Evolutionary conservation across 2,113 vertebrate genomes (phyloP).

Genomic region (Ardeotis arabs): DNA sequence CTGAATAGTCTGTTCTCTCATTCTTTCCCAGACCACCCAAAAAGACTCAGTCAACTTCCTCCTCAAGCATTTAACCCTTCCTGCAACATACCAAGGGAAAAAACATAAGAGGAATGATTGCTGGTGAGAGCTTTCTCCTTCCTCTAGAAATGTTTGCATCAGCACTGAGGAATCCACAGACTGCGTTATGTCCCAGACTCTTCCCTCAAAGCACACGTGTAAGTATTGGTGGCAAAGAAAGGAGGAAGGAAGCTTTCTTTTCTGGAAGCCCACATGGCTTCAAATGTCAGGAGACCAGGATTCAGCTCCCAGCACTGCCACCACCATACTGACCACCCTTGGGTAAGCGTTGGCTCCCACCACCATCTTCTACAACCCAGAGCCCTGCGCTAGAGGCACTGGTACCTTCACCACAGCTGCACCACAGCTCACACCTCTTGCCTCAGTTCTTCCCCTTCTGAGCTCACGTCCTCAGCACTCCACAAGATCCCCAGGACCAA

Average conservation of each 20-base stretch:
- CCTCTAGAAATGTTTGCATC: neutral
- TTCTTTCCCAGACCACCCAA: slow-evolving; percentile 56
- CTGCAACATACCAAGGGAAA: neutral
- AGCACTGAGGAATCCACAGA: neutral
- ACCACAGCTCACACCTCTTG: neutral
- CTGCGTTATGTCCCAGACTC: neutral
- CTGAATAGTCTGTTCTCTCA: neutral
- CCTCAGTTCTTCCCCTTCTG: neutral
- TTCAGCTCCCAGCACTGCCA: neutral
- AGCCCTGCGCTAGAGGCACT: neutral
- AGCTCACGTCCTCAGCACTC: neutral
- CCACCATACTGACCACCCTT: neutral
- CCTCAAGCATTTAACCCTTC: slow-evolving; percentile 39
- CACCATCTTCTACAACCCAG: neutral
- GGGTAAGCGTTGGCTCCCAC: neutral
- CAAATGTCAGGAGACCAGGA: neutral
- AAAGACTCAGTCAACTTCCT: slow-evolving; percentile 1
- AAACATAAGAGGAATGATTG: neutral
- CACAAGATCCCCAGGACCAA: neutral
- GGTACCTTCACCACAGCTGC: neutral
- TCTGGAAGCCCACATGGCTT: neutral
- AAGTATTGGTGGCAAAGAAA: neutral
- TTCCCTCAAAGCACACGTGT: neutral
- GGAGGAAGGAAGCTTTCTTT: neutral
- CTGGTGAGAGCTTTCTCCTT: neutral